phyloP scores from a whole-genome alignment of 1,140 invertebrate genomes.

The Nomia melanderi region DNA sequence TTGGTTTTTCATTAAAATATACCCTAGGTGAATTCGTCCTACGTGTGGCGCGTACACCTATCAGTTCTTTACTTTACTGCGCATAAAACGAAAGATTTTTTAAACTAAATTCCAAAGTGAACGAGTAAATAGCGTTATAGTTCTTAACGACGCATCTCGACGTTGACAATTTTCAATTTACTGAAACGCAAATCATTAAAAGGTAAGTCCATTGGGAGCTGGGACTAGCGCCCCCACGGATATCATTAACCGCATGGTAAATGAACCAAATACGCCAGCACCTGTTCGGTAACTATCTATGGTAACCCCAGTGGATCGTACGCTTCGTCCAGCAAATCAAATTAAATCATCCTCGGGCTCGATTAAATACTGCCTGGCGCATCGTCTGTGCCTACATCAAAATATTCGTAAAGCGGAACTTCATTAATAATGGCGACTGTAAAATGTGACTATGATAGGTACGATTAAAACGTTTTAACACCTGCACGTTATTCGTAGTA shows the following conservation, averaged over 20 bases:
- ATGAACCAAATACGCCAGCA: slow-evolving; percentile 58
- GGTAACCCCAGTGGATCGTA: slow-evolving; percentile 41
- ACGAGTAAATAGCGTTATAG: neutral
- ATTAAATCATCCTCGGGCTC: slow-evolving; percentile 28
- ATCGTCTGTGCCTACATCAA: neutral
- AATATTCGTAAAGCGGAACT: slow-evolving; percentile 14
- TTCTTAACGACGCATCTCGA: slow-evolving; percentile 8
- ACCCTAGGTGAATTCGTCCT: no score
- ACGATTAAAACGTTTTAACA: neutral
- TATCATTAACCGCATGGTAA: slow-evolving; percentile 63
- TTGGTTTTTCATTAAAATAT: no score
- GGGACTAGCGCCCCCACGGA: slow-evolving; percentile 12
- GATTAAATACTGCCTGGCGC: slow-evolving; percentile 25
- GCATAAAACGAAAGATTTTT: no score
- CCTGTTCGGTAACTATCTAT: slow-evolving; percentile 58
- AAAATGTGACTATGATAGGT: neutral
- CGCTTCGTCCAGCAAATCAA: slow-evolving; percentile 30
- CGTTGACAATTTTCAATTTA: slow-evolving; percentile 47
- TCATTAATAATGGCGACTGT: slow-evolving; percentile 1
- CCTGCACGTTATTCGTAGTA: neutral
- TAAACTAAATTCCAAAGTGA: no score
- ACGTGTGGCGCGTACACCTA: no score
- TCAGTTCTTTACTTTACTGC: no score
- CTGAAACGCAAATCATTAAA: slow-evolving; percentile 58
- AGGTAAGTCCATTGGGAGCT: slow-evolving; percentile 52